A percentile compares a stretch with the other conserved stretches of the same genome.
Conservation (phyloP, 2,888 invertebrate genomes). For the Tricholauxania praeusta region DNA sequence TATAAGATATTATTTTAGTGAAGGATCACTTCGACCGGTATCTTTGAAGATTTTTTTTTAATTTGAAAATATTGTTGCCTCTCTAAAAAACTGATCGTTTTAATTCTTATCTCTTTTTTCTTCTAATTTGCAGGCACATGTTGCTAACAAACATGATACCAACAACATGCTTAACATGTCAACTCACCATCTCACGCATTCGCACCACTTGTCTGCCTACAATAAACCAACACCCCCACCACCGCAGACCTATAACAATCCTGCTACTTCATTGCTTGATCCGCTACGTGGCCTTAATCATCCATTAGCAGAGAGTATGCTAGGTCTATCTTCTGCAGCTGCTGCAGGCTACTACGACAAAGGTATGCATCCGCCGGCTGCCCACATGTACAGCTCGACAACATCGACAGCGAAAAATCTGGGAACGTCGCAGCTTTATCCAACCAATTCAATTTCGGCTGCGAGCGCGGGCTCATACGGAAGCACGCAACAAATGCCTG, state of each 20-base stretch:
- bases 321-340: conserved; percentile 55
- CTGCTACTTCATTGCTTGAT: conserved; percentile 51
- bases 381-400: conserved; percentile 71
- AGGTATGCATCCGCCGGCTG: conserved; percentile 71
- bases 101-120: background rate
- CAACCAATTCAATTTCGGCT: conserved; percentile 37
- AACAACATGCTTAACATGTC: conserved; percentile 55
- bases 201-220: conserved; percentile 63
- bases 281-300: conserved; percentile 47
- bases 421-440: conserved; percentile 48
- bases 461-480: conserved; percentile 5
- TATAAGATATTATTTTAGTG: too few species aligned
- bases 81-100: background rate
- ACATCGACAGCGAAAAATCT: conserved; percentile 61
- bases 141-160: conserved; percentile 36
- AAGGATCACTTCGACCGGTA: too few species aligned
- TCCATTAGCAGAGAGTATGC: conserved; percentile 60
- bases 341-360: conserved; percentile 71
- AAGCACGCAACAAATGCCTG: conserved; percentile 56
- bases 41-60: too few species aligned
- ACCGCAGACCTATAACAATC: conserved; percentile 61
- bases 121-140: conserved; percentile 23
- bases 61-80: background rate
- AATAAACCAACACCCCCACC: conserved; percentile 61
- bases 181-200: conserved; percentile 59